Evolutionary conservation across 2,888 invertebrate genomes (phyloP).

Genomic region (Sabatieria punctata): DNA sequence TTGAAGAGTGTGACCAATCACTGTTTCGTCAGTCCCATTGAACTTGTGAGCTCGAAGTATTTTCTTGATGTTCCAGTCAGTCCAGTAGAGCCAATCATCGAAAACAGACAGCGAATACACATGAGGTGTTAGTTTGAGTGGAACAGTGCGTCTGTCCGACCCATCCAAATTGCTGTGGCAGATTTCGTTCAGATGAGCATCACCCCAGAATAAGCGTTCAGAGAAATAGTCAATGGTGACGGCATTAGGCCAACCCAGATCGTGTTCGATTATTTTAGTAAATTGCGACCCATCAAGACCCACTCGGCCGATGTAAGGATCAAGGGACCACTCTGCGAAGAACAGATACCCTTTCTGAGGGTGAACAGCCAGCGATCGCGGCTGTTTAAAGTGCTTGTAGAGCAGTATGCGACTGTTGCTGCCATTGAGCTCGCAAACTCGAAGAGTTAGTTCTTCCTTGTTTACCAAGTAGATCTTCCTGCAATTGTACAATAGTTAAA

Average conservation of each 20-base stretch:
- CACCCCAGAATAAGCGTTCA: conserved; percentile 83
- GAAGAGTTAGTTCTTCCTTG: conserved; percentile 76
- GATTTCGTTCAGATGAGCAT: conserved; percentile 92
- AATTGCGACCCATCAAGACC: conserved; percentile 92
- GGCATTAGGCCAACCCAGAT: conserved; percentile 96
- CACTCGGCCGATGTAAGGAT: conserved; percentile 87
- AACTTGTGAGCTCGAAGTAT: conserved; percentile 81
- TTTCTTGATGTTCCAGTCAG: conserved; percentile 84
- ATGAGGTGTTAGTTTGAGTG: conserved; percentile 9
- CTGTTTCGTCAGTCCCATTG: conserved; percentile 40
- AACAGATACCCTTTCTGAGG: conserved; percentile 59
- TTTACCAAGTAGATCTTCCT: conserved; percentile 93
- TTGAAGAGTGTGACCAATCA: conserved; percentile 25
- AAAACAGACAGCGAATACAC: conserved; percentile 67
- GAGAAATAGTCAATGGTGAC: conserved; percentile 89
- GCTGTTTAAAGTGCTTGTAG: conserved; percentile 63
- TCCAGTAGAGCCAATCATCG: conserved; percentile 81
- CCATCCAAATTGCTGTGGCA: conserved; percentile 73
- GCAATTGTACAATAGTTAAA: conserved; percentile 12
- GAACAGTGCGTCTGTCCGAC: conserved; percentile 48
- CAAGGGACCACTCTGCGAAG: conserved; percentile 70
- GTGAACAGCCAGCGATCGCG: conserved; percentile 80
- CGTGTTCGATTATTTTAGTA: conserved; percentile 70
- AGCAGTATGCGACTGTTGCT: conserved; percentile 70
- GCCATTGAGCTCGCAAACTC: conserved; percentile 84